phyloP scores from a whole-genome alignment of 2,113 vertebrate species.

The Charadrius vociferus region DNA sequence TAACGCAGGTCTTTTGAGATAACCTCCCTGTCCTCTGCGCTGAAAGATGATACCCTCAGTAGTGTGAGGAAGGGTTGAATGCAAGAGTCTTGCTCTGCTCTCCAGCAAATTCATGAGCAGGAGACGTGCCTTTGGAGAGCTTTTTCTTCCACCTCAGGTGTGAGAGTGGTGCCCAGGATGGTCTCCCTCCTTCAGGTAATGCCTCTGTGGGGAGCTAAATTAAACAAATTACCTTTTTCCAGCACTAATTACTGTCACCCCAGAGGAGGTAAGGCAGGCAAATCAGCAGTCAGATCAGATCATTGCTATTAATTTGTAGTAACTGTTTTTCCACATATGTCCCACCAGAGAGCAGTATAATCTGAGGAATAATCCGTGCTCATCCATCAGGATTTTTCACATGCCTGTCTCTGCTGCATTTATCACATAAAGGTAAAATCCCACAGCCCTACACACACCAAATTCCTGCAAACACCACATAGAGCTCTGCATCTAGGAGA shows the following conservation, averaged over 20 bases:
- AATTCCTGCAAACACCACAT: not conserved
- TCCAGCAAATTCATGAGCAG: not conserved
- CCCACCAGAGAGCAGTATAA: slow-evolving; percentile 55
- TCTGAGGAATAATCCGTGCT: slow-evolving; percentile 20
- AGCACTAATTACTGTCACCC: not conserved
- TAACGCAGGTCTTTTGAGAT: not conserved
- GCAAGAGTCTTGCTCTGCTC: not conserved
- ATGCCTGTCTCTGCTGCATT: not conserved
- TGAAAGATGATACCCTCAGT: not conserved
- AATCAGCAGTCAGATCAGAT: not conserved
- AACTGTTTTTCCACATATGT: not conserved
- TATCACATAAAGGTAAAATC: not conserved
- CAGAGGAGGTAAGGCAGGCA: not conserved
- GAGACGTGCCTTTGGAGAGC: not conserved
- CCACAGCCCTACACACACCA: not conserved
- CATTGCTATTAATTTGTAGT: not conserved
- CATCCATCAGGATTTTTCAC: not conserved
- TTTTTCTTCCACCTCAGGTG: not conserved
- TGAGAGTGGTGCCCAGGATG: not conserved
- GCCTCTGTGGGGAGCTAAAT: not conserved
- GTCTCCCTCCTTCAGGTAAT: not conserved
- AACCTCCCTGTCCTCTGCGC: not conserved
- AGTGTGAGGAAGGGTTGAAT: not conserved
- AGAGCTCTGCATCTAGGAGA: not conserved
- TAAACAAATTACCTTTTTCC: not conserved